A percentile compares a stretch with the other conserved stretches of the same genome.
Evolutionary conservation across 92 coral and sea anemone species (phyloP).

Genomic region (Porites rus): DNA sequence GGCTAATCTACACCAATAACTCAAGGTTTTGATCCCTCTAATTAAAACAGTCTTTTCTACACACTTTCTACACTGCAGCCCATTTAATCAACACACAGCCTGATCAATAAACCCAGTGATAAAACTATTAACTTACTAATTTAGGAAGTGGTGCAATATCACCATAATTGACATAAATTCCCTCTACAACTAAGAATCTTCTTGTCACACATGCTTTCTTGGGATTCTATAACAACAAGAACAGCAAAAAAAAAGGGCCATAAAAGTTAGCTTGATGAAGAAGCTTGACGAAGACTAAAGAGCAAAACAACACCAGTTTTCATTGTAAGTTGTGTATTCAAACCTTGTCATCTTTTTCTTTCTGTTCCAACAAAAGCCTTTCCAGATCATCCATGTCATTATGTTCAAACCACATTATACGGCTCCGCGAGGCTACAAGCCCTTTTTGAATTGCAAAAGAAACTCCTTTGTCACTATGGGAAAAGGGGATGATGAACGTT

Average conservation of each 20-base stretch:
- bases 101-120: too few species aligned
- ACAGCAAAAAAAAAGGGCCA: not conserved
- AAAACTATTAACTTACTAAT: conserved; percentile 65
- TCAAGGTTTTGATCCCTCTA: too few species aligned
- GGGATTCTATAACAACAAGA: conserved; percentile 72
- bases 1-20: too few species aligned
- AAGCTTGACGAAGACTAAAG: too few species aligned
- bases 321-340: not conserved
- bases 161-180: conserved; percentile 94
- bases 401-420: conserved; percentile 99
- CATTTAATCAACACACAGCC: too few species aligned
- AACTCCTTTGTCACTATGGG: conserved; percentile 93
- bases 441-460: conserved; percentile 99
- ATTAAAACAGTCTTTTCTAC: too few species aligned
- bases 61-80: too few species aligned
- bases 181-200: conserved; percentile 92
- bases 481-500: not conserved
- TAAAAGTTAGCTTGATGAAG: too few species aligned
- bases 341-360: conserved; percentile 94
- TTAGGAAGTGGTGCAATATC: conserved; percentile 93
- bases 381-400: conserved; percentile 97
- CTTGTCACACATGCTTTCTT: conserved; percentile 96
- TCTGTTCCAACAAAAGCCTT: conserved; percentile 88
- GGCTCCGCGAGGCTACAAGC: conserved; percentile 94
- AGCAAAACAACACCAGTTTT: not conserved